Conservation (phyloP, 1,140 invertebrate species). For the Aphis gossypii region DNA sequence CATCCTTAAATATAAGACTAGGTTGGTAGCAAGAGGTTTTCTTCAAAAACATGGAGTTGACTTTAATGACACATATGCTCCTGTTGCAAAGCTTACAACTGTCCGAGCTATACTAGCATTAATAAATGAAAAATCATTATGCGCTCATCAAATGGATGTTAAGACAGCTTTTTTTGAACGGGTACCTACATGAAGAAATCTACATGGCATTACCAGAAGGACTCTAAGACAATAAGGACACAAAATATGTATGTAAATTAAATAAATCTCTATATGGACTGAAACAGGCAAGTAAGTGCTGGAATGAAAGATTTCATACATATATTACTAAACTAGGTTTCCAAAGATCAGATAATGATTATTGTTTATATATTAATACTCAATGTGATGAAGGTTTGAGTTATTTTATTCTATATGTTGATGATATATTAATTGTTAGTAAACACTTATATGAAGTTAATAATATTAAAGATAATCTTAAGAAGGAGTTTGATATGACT, state of each 20-base stretch:
- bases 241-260: conserved; percentile 61
- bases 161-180: conserved; percentile 64
- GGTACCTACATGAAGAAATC: conserved; percentile 62
- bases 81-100: conserved; percentile 40
- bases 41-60: conserved; percentile 35
- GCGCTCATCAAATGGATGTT: conserved; percentile 64
- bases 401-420: conserved; percentile 54
- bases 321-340: too few species aligned
- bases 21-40: conserved; percentile 55
- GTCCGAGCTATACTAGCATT: conserved; percentile 32
- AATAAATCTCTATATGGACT: conserved; percentile 61
- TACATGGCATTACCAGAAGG: conserved; percentile 63
- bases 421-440: conserved; percentile 50
- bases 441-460: conserved; percentile 5
- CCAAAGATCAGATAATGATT: too few species aligned
- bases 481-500: conserved; percentile 36
- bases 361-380: not conserved
- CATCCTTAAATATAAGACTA: conserved; percentile 28
- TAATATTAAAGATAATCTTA: conserved; percentile 32
- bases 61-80: conserved; percentile 47
- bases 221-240: conserved; percentile 38
- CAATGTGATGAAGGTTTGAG: not conserved
- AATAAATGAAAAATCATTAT: not conserved
- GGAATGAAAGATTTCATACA: too few species aligned
- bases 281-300: too few species aligned